Evolutionary conservation across 2,113 vertebrate species (phyloP), one percentile per base, ranked within the genome.

Genomic region (Leucopsar rothschildi): DNA sequence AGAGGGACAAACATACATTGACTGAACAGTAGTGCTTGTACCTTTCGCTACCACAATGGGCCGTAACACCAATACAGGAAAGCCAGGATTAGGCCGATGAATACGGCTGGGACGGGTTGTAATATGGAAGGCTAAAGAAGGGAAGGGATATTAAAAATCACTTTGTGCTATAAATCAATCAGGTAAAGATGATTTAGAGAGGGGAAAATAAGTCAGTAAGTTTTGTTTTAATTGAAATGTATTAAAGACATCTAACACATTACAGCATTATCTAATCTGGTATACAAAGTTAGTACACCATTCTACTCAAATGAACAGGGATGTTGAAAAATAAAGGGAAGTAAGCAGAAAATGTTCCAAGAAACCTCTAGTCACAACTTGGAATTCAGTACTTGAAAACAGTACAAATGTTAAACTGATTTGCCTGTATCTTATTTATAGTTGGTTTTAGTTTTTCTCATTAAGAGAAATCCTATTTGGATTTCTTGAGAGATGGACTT

Each of bases 51-150:
- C 99, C 99, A 99, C 98, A 99, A 99, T 98, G 99, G 99, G 98
- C 99, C 98, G 98, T 99, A 99, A 99, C 99, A 99, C 99, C 99
- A 99, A 99, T 99, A 99, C 98, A 99, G 98, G 99, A 99, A 99
- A 99, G 98, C 99, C 99, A 99, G 99, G 99, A 99, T 98, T 98
- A 99, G 99, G 98, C 99, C 99, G 98, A 99, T 99, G 99, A 99
- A 98, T 98, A 99, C 98, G 99, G 99, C 99, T 99, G 98, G 99
- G 99, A 99, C 99, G 98, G 99, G 99, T 98, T 99, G 99, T 98
- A 99, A 98, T 98, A 99, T 99, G 98, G 99, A 99, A 98, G 99
- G 99, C 99, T 99, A 98, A 98, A 99, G 98, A 98, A 98, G 98
- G 98, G 98, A 98, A 98, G 98, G 99, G 98, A 99, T 98, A 99